Base-by-base conservation (phyloP, 2,113 vertebrate genomes). In the Fulica atra region DNA sequence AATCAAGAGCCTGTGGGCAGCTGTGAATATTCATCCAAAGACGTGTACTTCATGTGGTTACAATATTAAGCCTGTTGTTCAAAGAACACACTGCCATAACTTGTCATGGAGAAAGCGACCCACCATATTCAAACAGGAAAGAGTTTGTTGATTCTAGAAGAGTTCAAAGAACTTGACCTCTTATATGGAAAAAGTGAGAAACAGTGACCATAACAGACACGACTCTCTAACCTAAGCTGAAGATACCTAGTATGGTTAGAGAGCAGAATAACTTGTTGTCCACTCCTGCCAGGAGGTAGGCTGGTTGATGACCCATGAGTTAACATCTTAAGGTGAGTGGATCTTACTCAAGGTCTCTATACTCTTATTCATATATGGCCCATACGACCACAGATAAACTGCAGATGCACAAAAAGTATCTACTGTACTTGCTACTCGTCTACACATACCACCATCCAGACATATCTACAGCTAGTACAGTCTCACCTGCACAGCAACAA, bases 1-100 rank as follows among this genome's bases (percentile, higher is more conserved):
- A 95, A 81, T 84, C 91, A 80, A 88, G 82, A 35, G 74, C 53
- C 65, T 1, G 79, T 83, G 86, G 88, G 88, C 6, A 35, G 89
- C 6, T 81, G n/a, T 0, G 2, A 93, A 59, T 24, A 59, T 23
- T 88, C 89, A 92, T 68, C 57, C 33, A 56, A 56, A 95, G 89
- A 59, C 0, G 0, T 6, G 33, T 66, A 35, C 50, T 89, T 83
- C 44, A 26, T 16, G 77, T 1, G n/a, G 73, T 68, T 54, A 89
- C 90, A 94, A 87, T 11, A 90, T 73, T 15, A 7, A 81, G 94
- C 65, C 88, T 85, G 73, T 69, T 95, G 64, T 51, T 68, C 38
- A 51, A 59, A 84, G 70, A 82, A 65, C 33, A 48, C 28, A 2
- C 31, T 65, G 88, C 44, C 82, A 64, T 77, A 51, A 18, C 66